Percentiles rank a stretch among this genome's conserved stretches.
Evolutionary conservation across 2,113 vertebrate genomes (phyloP).

Genomic region (Amblyornis subalaris): DNA sequence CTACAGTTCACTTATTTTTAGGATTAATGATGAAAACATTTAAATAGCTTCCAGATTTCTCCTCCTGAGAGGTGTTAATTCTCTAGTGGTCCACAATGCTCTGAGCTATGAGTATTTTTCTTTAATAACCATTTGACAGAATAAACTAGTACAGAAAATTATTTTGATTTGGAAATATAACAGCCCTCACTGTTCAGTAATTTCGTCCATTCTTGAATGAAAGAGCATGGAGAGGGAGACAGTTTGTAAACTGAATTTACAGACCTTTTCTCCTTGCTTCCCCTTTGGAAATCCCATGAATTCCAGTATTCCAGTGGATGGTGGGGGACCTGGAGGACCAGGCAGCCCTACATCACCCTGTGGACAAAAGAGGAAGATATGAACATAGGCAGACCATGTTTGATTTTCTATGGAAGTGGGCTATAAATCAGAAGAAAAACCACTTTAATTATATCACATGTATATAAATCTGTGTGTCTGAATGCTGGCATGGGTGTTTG

Average conservation of each 20-base stretch:
- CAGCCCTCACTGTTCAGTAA: neutral
- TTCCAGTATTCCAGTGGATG: constrained; percentile 82
- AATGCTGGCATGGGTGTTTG: neutral
- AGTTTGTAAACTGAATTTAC: neutral
- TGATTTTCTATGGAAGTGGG: neutral
- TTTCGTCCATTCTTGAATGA: neutral
- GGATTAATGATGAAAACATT: neutral
- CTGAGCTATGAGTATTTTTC: neutral
- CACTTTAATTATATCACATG: neutral
- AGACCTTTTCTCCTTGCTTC: constrained; percentile 85
- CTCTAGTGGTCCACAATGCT: neutral
- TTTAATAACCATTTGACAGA: neutral
- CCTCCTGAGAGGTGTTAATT: neutral
- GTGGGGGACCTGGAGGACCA: constrained; percentile 82
- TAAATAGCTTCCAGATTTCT: neutral
- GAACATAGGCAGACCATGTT: neutral
- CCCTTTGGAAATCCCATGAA: constrained; percentile 88
- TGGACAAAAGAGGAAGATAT: neutral
- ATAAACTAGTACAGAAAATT: neutral
- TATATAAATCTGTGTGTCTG: neutral
- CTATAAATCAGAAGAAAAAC: neutral
- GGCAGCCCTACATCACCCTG: constrained; percentile 87
- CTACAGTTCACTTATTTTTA: neutral
- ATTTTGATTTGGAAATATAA: neutral
- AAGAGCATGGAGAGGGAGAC: neutral